Evolutionary conservation across 2,113 vertebrate species (phyloP).

Genomic region (Gopherus evgoodei): DNA sequence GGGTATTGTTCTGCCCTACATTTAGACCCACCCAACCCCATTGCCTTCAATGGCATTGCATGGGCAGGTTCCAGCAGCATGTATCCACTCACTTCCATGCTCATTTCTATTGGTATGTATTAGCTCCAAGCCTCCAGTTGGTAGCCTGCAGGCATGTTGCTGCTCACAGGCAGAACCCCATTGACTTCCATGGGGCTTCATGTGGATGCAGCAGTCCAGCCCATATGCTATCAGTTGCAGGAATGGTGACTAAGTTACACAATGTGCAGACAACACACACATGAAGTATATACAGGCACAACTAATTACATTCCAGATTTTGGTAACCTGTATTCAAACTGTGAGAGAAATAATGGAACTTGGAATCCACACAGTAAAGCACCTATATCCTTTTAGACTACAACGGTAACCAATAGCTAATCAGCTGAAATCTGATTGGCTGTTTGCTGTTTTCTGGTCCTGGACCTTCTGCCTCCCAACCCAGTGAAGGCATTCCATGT

Average conservation of each 20-base stretch:
- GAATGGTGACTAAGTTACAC: background rate
- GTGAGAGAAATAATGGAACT: background rate
- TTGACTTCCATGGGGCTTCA: background rate
- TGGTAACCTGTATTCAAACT: background rate
- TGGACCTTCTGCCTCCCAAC: background rate
- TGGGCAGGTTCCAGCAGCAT: background rate
- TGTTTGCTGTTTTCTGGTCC: background rate
- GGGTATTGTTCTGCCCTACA: background rate
- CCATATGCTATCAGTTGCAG: background rate
- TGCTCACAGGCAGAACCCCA: background rate
- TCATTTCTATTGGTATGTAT: background rate
- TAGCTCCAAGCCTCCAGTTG: background rate
- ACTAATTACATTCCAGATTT: background rate
- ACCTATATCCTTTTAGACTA: background rate
- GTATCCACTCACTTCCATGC: background rate
- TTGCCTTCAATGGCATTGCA: background rate
- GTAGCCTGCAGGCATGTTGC: background rate
- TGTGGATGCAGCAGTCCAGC: background rate
- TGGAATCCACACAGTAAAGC: background rate
- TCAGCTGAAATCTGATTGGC: conserved; percentile 37
- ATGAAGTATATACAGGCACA: background rate
- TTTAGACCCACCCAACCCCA: background rate
- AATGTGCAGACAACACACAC: background rate
- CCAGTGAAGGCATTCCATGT: background rate
- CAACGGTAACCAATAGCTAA: conserved; percentile 22